Evolutionary conservation across 2,797 vertebrate species (phyloP).

Genomic region (Enteromius unitaeniatus): DNA sequence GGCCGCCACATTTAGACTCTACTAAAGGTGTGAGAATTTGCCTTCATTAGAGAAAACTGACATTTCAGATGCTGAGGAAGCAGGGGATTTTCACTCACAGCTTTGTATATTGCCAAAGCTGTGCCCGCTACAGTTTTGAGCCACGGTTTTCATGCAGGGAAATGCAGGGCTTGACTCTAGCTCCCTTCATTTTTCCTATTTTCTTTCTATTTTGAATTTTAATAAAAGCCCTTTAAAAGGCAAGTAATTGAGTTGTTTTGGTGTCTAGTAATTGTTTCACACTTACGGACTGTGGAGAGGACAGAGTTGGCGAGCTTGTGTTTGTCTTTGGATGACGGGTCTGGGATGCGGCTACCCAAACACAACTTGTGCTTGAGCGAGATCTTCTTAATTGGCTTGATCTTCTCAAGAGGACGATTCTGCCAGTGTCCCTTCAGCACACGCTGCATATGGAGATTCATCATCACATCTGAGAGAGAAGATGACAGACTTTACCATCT

Average conservation of each 20-base stretch:
- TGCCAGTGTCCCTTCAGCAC: conserved; percentile 86
- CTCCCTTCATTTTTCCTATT: not conserved
- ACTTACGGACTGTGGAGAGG: conserved; percentile 85
- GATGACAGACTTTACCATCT: not conserved
- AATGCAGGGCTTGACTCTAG: not conserved
- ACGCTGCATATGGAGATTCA: conserved; percentile 85
- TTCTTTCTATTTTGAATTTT: not conserved
- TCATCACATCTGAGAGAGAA: conserved; percentile 79
- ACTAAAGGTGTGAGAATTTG: conserved; percentile 17
- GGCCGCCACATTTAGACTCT: not conserved
- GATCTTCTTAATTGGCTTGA: conserved; percentile 84
- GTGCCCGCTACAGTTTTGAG: not conserved
- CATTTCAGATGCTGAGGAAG: conserved; percentile 1
- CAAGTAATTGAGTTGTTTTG: not conserved
- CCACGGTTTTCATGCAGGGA: not conserved
- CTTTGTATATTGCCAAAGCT: not conserved
- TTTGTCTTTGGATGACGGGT: conserved; percentile 80
- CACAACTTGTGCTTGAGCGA: conserved; percentile 82
- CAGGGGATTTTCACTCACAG: not conserved
- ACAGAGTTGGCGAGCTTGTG: conserved; percentile 84
- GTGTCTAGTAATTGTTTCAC: not conserved
- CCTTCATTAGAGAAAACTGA: conserved; percentile 9
- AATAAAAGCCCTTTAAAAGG: not conserved
- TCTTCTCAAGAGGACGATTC: conserved; percentile 84
- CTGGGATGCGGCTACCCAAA: conserved; percentile 72